These are phyloP conservation scores for Phataginus tricuspis DNA, from an alignment of 2,797 vertebrate species.

Conservation along the genomic window DNA sequence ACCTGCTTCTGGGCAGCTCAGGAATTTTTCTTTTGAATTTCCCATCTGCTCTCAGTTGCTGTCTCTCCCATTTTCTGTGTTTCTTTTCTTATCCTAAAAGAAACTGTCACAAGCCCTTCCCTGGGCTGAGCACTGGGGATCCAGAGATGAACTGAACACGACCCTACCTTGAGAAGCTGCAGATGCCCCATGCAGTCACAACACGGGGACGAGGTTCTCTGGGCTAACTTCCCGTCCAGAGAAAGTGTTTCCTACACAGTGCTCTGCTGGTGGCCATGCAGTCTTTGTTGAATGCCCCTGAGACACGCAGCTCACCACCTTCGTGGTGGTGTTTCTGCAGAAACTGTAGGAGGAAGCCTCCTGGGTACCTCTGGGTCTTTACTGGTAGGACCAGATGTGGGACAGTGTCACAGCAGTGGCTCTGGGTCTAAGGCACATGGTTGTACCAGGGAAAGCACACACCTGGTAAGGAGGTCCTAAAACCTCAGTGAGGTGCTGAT, in stretches of 20 bases:
- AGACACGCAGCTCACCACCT: background rate
- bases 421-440: background rate
- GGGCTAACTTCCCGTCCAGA: background rate
- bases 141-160: rapidly evolving
- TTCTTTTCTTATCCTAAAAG: background rate
- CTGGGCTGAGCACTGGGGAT: background rate
- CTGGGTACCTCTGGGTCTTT: background rate
- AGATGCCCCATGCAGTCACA: background rate
- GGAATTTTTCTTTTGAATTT: background rate
- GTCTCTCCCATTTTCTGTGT: background rate
- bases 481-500: background rate
- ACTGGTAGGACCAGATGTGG: background rate
- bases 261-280: background rate
- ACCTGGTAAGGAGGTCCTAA: background rate
- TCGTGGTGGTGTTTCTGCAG: background rate
- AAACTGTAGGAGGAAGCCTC: background rate
- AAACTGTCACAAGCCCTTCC: background rate
- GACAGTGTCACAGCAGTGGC: background rate
- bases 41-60: background rate
- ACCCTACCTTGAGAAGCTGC: background rate
- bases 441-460: background rate
- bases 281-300: background rate
- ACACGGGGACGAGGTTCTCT: background rate
- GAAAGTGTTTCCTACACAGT: background rate
- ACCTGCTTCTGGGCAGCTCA: background rate